Evolutionary conservation across 2,888 invertebrate genomes (phyloP).

Genomic region (Dexiosoma caninum): DNA sequence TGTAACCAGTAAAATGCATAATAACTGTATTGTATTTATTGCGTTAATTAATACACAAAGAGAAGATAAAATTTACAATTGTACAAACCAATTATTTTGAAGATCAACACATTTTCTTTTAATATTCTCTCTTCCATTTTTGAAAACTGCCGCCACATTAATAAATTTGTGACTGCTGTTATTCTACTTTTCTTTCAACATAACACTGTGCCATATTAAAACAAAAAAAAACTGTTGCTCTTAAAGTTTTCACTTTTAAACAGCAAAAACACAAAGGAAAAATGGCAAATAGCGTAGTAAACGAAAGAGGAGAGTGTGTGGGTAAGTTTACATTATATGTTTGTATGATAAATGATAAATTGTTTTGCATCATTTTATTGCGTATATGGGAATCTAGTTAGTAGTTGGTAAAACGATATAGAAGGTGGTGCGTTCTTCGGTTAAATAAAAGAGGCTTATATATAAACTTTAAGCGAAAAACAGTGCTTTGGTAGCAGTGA

Average conservation of each 20-base stretch:
- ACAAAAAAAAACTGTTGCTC: background rate
- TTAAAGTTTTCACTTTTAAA: background rate
- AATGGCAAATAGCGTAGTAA: background rate
- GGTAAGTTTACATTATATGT: background rate
- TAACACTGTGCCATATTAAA: no score
- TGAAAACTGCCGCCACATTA: no score
- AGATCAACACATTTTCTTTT: no score
- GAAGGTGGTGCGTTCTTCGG: slow-evolving; percentile 3
- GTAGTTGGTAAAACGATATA: slow-evolving; percentile 16
- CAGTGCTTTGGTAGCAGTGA: no score
- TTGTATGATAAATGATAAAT: background rate
- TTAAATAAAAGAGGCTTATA: background rate
- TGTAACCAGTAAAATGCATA: no score
- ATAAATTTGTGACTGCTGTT: no score
- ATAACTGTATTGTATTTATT: no score
- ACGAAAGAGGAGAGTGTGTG: background rate
- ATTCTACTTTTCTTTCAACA: background rate
- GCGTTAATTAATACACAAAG: no score
- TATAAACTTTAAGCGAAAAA: background rate
- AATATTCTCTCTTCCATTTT: no score
- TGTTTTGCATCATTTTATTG: slow-evolving; percentile 20
- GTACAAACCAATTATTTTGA: no score
- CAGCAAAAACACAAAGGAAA: no score
- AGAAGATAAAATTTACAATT: no score
- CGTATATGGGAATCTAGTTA: slow-evolving; percentile 38